Evolutionary conservation across 2,797 vertebrate genomes (phyloP).

Genomic region (Gastrophryne carolinensis): DNA sequence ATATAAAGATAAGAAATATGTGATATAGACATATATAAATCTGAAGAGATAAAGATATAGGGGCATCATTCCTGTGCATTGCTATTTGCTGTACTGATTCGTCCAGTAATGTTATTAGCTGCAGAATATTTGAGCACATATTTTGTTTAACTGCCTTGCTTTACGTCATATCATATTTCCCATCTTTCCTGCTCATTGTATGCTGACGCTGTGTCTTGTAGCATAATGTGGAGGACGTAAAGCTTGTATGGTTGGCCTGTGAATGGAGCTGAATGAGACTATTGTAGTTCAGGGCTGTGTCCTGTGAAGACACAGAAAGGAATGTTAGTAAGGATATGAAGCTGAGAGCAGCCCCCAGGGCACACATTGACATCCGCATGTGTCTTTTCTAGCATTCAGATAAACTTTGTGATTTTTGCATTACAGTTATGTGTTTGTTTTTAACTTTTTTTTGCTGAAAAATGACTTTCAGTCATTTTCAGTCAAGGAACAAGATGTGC

Average conservation of each 20-base stretch:
- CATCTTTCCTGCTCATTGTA: no score
- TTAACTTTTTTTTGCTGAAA: background rate
- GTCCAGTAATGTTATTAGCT: background rate
- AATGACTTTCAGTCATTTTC: background rate
- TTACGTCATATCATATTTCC: background rate
- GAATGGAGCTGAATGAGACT: slow-evolving; percentile 21
- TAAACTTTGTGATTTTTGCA: background rate
- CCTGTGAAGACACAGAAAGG: slow-evolving; percentile 36
- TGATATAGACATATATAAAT: no score
- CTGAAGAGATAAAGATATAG: no score
- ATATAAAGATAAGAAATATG: no score
- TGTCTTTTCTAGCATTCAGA: slow-evolving; percentile 33
- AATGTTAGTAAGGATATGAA: slow-evolving; percentile 49
- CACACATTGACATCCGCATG: slow-evolving; percentile 39
- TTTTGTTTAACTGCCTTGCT: background rate
- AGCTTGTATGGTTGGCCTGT: background rate
- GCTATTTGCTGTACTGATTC: background rate
- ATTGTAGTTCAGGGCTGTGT: slow-evolving; percentile 22
- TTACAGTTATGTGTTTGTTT: background rate
- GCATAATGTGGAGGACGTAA: background rate
- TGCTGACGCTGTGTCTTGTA: background rate
- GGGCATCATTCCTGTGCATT: no score
- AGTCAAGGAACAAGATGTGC: background rate
- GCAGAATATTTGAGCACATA: background rate
- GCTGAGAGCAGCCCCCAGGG: slow-evolving; percentile 32